Percentiles rank a stretch among this genome's conserved stretches.
These are phyloP conservation scores for Chroicocephalus ridibundus DNA, from an alignment of 2,113 vertebrate genomes.

Conservation along the genomic window DNA sequence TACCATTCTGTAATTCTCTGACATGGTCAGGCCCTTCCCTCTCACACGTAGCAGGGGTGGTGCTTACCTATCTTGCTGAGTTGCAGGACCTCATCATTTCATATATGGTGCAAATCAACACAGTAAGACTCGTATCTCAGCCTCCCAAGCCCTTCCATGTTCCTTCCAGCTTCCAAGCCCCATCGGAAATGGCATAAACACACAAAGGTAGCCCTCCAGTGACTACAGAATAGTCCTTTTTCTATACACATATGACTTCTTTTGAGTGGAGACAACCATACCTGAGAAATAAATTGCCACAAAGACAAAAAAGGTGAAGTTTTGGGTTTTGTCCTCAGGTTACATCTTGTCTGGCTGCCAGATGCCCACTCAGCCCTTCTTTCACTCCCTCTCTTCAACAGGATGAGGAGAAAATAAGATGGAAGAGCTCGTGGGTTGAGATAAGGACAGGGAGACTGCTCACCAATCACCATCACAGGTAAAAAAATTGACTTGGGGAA, in stretches of 20 bases:
- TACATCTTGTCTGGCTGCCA: not conserved
- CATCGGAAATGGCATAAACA: not conserved
- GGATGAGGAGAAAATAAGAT: not conserved
- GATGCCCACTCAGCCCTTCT: not conserved
- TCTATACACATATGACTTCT: not conserved
- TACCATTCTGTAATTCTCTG: not conserved
- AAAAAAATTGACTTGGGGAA: not conserved
- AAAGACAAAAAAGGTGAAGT: not conserved
- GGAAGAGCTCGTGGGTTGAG: not conserved
- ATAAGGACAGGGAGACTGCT: not conserved
- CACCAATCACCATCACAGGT: not conserved
- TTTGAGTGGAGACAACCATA: not conserved
- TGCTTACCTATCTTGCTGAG: not conserved
- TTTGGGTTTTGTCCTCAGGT: not conserved
- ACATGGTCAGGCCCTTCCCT: not conserved
- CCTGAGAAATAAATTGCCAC: not conserved
- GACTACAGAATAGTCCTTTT: not conserved
- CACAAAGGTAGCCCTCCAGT: not conserved
- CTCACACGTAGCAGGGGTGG: not conserved
- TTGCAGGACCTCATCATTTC: not conserved
- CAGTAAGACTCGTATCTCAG: not conserved
- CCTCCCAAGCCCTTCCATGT: not conserved
- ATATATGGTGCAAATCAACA: not conserved
- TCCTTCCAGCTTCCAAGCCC: not conserved
- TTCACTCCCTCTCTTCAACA: not conserved